phyloP scores from a whole-genome alignment of 2,113 vertebrate genomes.

The Perca fluviatilis region DNA sequence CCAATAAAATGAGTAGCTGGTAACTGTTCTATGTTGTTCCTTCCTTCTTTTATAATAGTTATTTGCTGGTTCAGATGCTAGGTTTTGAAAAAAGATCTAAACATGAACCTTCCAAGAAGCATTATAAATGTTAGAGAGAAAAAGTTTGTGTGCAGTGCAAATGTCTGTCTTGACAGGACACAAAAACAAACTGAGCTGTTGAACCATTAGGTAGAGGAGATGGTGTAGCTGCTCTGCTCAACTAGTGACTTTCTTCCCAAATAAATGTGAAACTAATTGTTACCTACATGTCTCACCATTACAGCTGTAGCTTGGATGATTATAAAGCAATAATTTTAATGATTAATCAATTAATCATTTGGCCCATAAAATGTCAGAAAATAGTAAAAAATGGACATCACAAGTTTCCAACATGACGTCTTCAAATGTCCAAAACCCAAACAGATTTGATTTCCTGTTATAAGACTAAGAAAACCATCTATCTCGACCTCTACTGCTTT shows the following conservation, averaged over 20 bases:
- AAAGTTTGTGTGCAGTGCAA: background rate
- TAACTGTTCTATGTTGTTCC: too few species aligned
- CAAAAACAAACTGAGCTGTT: background rate
- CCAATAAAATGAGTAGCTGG: background rate
- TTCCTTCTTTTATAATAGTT: background rate
- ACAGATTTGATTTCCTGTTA: background rate
- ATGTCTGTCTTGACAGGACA: background rate
- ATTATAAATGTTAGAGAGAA: background rate
- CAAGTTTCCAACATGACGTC: background rate
- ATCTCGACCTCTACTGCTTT: background rate
- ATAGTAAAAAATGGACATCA: too few species aligned
- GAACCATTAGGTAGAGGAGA: background rate
- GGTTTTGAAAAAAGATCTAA: background rate
- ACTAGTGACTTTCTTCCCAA: background rate
- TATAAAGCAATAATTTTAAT: too few species aligned
- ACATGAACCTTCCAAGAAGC: too few species aligned
- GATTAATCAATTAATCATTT: too few species aligned
- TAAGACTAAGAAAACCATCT: background rate
- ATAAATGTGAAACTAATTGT: background rate
- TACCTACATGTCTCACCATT: too few species aligned
- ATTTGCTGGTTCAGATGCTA: background rate
- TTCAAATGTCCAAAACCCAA: background rate
- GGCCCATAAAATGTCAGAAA: too few species aligned
- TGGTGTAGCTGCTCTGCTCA: background rate
- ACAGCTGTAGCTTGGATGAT: too few species aligned